phyloP scores from a whole-genome alignment of 2,113 vertebrate genomes.

The Xiphophorus hellerii region DNA sequence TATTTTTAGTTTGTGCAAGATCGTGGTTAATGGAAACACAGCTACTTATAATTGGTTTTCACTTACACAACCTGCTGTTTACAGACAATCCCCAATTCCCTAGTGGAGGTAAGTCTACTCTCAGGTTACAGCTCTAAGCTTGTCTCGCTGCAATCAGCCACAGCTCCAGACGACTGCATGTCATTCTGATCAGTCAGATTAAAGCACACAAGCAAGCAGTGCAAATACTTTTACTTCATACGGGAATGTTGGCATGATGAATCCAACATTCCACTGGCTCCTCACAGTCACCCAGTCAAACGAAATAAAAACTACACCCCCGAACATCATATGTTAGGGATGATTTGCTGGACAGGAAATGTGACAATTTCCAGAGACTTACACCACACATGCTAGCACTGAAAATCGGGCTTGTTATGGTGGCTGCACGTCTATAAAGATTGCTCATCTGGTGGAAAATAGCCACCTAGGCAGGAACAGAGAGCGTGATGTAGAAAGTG shows the following conservation, averaged over 20 bases:
- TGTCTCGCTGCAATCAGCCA: slow-evolving; percentile 85
- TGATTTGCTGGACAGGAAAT: slow-evolving; percentile 96
- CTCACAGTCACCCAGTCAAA: slow-evolving; percentile 95
- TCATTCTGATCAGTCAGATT: slow-evolving; percentile 90
- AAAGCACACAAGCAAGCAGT: slow-evolving; percentile 39
- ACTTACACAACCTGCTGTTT: slow-evolving; percentile 99
- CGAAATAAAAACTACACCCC: slow-evolving; percentile 96
- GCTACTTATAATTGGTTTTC: slow-evolving; percentile 81
- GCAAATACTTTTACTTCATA: slow-evolving; percentile 89
- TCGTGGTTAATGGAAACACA: too few species aligned
- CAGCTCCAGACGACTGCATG: slow-evolving; percentile 67
- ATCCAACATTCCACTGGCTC: slow-evolving; percentile 96
- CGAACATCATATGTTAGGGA: slow-evolving; percentile 98
- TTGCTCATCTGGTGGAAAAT: slow-evolving; percentile 97
- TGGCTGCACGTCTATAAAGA: slow-evolving; percentile 95
- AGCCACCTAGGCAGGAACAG: slow-evolving; percentile 91
- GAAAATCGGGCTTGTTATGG: slow-evolving; percentile 96
- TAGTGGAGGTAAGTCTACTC: slow-evolving; percentile 64
- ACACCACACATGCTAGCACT: slow-evolving; percentile 85
- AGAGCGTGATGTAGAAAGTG: slow-evolving; percentile 87
- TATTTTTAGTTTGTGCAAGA: too few species aligned
- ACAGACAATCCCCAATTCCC: slow-evolving; percentile 85
- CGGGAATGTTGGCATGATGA: slow-evolving; percentile 35
- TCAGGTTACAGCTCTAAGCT: slow-evolving; percentile 83
- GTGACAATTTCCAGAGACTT: slow-evolving; percentile 95